These are phyloP conservation scores for Asobara japonica DNA, from an alignment of 1,140 invertebrate species.

Conservation along the genomic window DNA sequence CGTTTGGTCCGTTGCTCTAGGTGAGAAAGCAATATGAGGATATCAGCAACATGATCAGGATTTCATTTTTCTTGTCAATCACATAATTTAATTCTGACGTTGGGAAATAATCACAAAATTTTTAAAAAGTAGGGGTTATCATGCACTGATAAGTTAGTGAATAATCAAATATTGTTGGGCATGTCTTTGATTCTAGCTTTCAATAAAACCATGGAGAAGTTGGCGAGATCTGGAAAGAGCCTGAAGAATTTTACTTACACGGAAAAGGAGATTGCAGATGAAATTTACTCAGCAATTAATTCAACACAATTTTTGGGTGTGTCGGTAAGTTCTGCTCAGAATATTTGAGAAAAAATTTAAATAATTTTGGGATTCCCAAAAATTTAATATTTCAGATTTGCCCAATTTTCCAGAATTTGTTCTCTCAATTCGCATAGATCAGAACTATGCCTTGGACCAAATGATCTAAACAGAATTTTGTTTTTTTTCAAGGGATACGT, in stretches of 20 bases:
- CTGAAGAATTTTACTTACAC: slow-evolving; percentile 98
- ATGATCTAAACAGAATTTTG: too few species aligned
- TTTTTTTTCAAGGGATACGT: slow-evolving; percentile 85
- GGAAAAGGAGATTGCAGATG: slow-evolving; percentile 92
- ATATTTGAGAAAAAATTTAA: too few species aligned
- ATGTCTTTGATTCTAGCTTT: slow-evolving; percentile 75
- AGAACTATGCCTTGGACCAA: too few species aligned
- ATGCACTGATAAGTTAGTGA: not conserved
- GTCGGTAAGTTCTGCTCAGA: slow-evolving; percentile 94
- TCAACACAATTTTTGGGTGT: slow-evolving; percentile 97
- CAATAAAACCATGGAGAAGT: slow-evolving; percentile 92
- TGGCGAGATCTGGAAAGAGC: slow-evolving; percentile 80
- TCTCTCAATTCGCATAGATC: too few species aligned
- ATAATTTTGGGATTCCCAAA: too few species aligned
- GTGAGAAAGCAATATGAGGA: slow-evolving; percentile 60
- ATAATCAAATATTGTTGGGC: not conserved
- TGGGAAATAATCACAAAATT: too few species aligned
- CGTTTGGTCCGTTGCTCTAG: slow-evolving; percentile 95
- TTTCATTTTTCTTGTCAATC: slow-evolving; percentile 17
- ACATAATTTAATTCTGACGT: too few species aligned
- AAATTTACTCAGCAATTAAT: slow-evolving; percentile 97
- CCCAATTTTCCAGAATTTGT: too few species aligned
- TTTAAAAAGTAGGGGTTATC: not conserved
- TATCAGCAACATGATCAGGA: not conserved
- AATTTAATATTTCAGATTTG: too few species aligned